Conservation (phyloP, 2,888 invertebrate species). For the Machimus atricapillus region DNA sequence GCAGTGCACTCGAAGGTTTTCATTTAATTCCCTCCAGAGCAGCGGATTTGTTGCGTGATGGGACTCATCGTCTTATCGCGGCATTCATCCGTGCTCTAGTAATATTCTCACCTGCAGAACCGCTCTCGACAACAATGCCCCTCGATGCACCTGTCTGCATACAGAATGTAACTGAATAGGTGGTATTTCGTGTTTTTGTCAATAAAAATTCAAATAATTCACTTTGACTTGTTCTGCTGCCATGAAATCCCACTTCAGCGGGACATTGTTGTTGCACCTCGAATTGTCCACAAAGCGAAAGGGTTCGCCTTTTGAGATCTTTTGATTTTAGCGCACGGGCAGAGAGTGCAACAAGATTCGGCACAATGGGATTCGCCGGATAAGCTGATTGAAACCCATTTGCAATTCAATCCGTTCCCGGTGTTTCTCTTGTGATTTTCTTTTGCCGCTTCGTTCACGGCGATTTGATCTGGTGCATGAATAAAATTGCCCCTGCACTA, state of each 20-base stretch:
- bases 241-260: conserved; percentile 16
- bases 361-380: neutral
- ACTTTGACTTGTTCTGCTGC: conserved; percentile 4
- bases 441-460: neutral
- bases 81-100: conserved; percentile 25
- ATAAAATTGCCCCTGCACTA: neutral
- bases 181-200: conserved; percentile 6
- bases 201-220: conserved; percentile 38
- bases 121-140: neutral
- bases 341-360: neutral
- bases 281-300: neutral
- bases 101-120: conserved; percentile 31
- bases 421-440: neutral
- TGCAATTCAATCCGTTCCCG: conserved; percentile 12
- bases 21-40: conserved; percentile 32
- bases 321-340: neutral
- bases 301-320: neutral
- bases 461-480: neutral
- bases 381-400: conserved; percentile 7
- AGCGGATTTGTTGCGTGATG: neutral
- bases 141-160: conserved; percentile 24
- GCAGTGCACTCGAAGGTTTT: conserved; percentile 38
- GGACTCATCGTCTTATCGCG: conserved; percentile 13
- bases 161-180: neutral
- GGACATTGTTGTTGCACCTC: conserved; percentile 8